Base-by-base conservation (phyloP, 2,797 vertebrate genomes). In the Arrhamphus sclerolepis region DNA sequence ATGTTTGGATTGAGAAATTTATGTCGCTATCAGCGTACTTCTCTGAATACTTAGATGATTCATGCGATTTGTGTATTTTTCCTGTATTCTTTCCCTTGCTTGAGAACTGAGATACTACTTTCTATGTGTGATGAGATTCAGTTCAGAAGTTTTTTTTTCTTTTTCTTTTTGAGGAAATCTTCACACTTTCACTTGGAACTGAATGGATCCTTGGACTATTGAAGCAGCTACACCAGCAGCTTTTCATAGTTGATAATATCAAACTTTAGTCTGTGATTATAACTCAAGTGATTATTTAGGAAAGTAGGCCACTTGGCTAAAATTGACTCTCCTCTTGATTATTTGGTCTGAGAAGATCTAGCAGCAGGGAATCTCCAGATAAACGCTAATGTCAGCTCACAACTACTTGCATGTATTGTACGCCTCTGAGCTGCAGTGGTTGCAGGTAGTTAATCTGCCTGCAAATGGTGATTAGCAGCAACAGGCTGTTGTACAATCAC, bases 1-100 rank as follows among this genome's bases (percentile, higher is more conserved):
- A 75, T 68, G 86, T 78, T 64, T 39, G 46, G 39, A 65, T 77
- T 87, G 79, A 71, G 80, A 84, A 84, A 85, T 60, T 13, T n/a
- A 5, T 70, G 62, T 24, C 60, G 18, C 5, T 34, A 14, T 46
- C 50, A 7, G 22, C 29, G 10, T 68, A 75, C 52, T 10, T 61
- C 29, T 17, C 22, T 57, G 34, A 57, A 9, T 0, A 4, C 1
- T 47, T 24, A 46, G 43, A 51, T 71, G 72, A 77, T 63, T 62
- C 28, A 76, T 63, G n/a, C 22, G 42, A 66, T 48, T 60, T 62
- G n/a, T 21, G 10, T 34, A n/a, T 61, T 58, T 65, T 53, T 55
- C n/a, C 29, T n/a, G 8, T 16, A 59, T 52, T 38, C 7, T 20
- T 1, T 20, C 7, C 19, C 6, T 43, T 43, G n/a, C 8, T 20